Evolutionary conservation across 1,140 invertebrate species (phyloP), one percentile per base, ranked within the genome.

Genomic region (Cepaea nemoralis): DNA sequence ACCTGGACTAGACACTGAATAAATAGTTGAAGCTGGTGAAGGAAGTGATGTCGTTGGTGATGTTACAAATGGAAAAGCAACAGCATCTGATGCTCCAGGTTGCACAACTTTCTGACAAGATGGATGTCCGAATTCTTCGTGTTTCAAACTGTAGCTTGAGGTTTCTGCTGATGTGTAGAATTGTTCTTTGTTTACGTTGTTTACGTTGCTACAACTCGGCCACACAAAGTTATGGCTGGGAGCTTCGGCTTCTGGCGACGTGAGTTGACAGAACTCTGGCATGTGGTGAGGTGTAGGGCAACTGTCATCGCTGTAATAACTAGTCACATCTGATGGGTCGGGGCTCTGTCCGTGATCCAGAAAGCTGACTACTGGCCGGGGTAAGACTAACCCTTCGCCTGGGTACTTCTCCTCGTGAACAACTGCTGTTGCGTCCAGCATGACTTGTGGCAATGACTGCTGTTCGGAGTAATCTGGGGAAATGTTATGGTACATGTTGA

Each of bases 281-380:
- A 80, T 70, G 22, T 69, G 77, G 31, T 48, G 66, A 14, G 66
- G 39, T 5, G 42, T 33, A 24, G 22, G 16, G 66, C 39, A 35
- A 55, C 77, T 80, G 42, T 80, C 77, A 40, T 80, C 77, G 42
- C 77, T 80, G 67, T 71, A 80, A 31, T 80, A 80, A 31, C 77
- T 80, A 24, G 66, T 66, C 27, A 59, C 67, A 35, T 80, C 77
- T 14, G 77, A 80, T 12, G 10, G 39, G 2, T 33, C 40, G 8
- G 77, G 77, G 67, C 77, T 80, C 31, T 80, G 77, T 6, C 37
- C 31, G 1, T 39, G 39, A 16, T 80, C 77, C 12, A 80, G 37
- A 39, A 80, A 80, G 42, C 71, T 80, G 42, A 80, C 77, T 24
- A 48, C 77, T 24, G 77, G 63, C 16, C 1, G 39, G 35, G 77